phyloP scores from a whole-genome alignment of 2,113 vertebrate genomes.

The Acrocephalus kingi region DNA sequence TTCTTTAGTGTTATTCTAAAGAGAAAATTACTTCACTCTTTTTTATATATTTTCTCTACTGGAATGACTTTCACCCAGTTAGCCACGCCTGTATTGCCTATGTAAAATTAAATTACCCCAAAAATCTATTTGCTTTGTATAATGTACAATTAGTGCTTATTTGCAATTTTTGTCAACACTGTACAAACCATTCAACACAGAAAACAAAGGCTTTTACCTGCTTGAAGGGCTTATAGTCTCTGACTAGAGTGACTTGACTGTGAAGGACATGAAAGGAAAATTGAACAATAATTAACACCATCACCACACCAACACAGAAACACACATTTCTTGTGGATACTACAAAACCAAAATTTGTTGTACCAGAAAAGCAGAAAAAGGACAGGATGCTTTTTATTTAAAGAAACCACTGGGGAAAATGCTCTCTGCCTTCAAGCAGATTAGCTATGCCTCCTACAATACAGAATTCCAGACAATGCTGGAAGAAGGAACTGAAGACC shows the following conservation, averaged over 20 bases:
- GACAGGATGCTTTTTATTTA: not conserved
- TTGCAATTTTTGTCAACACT: not conserved
- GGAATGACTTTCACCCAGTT: not conserved
- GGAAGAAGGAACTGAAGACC: not conserved
- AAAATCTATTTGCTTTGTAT: not conserved
- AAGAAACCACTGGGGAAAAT: not conserved
- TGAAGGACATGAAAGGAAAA: not conserved
- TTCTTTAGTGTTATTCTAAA: not conserved
- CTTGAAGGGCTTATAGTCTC: not conserved
- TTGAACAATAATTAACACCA: not conserved
- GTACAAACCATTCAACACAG: not conserved
- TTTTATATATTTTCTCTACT: not conserved
- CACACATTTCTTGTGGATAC: not conserved
- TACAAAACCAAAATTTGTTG: not conserved
- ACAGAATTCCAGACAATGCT: not conserved
- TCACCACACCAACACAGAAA: not conserved
- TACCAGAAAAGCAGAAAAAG: not conserved
- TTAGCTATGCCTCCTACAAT: not conserved
- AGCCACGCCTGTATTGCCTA: not conserved
- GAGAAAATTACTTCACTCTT: not conserved
- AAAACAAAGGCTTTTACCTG: not conserved
- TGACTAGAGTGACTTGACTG: not conserved
- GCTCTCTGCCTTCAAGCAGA: not conserved
- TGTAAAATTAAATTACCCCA: not conserved
- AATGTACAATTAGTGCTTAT: not conserved